Evolutionary conservation across 2,113 vertebrate genomes (phyloP).

Genomic region (Pomatostomus ruficeps): DNA sequence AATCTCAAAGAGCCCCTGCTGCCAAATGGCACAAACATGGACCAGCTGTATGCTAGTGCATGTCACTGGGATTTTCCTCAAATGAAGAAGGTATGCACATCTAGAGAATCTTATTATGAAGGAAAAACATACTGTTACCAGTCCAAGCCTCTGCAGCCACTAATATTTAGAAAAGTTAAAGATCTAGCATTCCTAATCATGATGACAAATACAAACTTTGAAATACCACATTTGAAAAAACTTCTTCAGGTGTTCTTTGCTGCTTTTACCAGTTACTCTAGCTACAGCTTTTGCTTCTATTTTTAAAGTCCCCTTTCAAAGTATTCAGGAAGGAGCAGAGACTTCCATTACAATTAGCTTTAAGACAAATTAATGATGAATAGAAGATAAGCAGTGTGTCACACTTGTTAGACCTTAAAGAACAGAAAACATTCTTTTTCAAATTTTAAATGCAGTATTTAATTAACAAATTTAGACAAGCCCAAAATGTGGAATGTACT

Average conservation of each 20-base stretch:
- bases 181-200: neutral
- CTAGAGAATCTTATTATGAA: neutral
- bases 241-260: neutral
- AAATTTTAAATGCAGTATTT: slow-evolving; percentile 43
- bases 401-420: slow-evolving; percentile 13
- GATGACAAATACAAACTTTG: neutral
- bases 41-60: neutral
- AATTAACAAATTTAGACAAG: slow-evolving; percentile 61
- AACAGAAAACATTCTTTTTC: neutral
- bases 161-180: neutral
- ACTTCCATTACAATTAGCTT: neutral
- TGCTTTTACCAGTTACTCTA: neutral
- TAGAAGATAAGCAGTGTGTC: neutral
- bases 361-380: slow-evolving; percentile 33
- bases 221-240: neutral
- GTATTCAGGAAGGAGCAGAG: neutral
- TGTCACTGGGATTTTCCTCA: neutral
- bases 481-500: neutral
- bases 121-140: neutral
- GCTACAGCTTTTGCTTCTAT: neutral
- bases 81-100: neutral
- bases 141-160: neutral
- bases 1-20: neutral
- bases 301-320: neutral
- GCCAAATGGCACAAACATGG: neutral